Conservation (phyloP, 2,888 invertebrate genomes). For the Ennomos quercinarius region DNA sequence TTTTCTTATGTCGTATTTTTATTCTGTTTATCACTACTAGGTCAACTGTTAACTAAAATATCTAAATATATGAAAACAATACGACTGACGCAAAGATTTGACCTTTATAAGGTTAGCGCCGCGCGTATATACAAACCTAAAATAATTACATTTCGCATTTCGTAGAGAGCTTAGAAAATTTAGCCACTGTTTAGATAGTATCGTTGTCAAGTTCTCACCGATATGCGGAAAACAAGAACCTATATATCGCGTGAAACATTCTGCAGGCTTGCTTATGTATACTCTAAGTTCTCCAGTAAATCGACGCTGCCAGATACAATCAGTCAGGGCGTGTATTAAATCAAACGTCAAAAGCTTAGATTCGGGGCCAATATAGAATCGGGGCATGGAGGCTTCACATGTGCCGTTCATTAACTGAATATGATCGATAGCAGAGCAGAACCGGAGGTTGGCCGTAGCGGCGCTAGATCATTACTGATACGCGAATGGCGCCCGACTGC, state of each 20-base stretch:
- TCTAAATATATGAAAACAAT: no score
- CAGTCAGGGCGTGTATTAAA: constrained; percentile 32
- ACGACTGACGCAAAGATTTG: no score
- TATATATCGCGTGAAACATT: constrained; percentile 22
- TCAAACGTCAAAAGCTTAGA: constrained; percentile 35
- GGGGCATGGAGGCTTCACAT: constrained; percentile 32
- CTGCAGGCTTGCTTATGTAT: no score
- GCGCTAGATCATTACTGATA: constrained; percentile 81
- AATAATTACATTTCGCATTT: no score
- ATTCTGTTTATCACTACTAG: no score
- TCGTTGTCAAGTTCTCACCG: constrained; percentile 12
- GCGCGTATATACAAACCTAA: no score
- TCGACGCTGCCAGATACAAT: constrained; percentile 31
- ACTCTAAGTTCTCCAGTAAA: constrained; percentile 31
- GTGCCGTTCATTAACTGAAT: constrained; percentile 55
- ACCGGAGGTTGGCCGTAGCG: constrained; percentile 58
- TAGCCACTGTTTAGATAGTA: not conserved
- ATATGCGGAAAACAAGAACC: constrained; percentile 22
- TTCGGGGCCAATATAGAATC: constrained; percentile 28
- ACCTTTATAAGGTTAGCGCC: no score
- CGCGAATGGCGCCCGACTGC: constrained; percentile 72
- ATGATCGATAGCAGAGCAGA: constrained; percentile 72
- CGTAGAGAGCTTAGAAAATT: no score
- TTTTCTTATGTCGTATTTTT: no score
- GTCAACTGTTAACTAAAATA: no score